These are phyloP conservation scores for Hemiscyllium ocellatum DNA, from an alignment of 2,113 vertebrate species.

Conservation along the genomic window DNA sequence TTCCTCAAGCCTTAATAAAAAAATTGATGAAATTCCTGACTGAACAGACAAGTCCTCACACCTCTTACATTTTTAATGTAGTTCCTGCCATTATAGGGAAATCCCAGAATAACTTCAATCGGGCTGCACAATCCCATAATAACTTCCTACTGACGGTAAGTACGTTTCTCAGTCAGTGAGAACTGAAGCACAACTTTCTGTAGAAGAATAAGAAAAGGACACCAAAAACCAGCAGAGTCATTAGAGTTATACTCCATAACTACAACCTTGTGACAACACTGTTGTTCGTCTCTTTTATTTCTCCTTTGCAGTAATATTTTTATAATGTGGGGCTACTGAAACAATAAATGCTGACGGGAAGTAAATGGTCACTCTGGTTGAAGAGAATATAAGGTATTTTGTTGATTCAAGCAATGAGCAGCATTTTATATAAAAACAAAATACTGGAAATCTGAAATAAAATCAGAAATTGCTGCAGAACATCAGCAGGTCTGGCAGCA, in stretches of 20 bases:
- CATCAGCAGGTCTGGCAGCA: too few relatives aligned
- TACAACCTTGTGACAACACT: too few relatives aligned
- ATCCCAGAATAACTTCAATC: not conserved
- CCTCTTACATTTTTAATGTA: not conserved
- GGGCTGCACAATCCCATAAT: not conserved
- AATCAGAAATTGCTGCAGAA: too few relatives aligned
- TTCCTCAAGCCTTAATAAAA: not conserved
- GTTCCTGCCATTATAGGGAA: not conserved
- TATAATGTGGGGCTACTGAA: too few relatives aligned
- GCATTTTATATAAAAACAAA: too few relatives aligned
- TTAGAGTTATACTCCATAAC: not conserved
- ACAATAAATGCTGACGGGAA: too few relatives aligned
- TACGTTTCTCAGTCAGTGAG: not conserved
- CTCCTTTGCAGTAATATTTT: too few relatives aligned
- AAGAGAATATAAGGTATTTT: not conserved
- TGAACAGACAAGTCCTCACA: not conserved
- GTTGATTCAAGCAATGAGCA: not conserved
- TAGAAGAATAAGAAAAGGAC: not conserved
- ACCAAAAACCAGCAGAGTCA: not conserved
- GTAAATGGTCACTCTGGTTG: not conserved
- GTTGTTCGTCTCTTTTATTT: too few relatives aligned
- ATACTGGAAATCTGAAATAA: too few relatives aligned
- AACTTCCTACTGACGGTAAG: not conserved
- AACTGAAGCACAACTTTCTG: not conserved
- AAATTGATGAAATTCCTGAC: not conserved